A percentile compares a stretch with the other conserved stretches of the same genome.
Evolutionary conservation across 2,113 vertebrate species (phyloP).

Genomic region (Athene noctua): DNA sequence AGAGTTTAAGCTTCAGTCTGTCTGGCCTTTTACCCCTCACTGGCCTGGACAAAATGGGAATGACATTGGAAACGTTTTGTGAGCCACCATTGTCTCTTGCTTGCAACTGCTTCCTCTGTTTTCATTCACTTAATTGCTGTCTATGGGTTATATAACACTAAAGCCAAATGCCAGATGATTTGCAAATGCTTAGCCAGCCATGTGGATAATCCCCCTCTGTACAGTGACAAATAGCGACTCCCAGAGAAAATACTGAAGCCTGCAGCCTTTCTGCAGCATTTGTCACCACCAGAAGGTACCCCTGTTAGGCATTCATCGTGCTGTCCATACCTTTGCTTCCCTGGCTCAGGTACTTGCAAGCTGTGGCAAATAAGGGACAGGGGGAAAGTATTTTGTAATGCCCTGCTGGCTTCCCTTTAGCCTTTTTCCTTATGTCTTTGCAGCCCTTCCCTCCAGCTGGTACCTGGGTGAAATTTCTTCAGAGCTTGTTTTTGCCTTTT

Average conservation of each 20-base stretch:
- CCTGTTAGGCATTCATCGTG: not conserved
- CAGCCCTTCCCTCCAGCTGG: not conserved
- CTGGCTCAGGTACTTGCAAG: not conserved
- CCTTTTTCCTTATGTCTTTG: not conserved
- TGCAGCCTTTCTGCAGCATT: not conserved
- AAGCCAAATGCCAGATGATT: slow-evolving; percentile 26
- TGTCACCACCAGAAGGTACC: not conserved
- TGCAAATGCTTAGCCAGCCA: slow-evolving; percentile 6
- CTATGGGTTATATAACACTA: not conserved
- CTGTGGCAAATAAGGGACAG: not conserved
- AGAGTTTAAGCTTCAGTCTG: not conserved
- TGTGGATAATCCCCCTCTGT: not conserved
- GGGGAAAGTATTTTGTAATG: not conserved
- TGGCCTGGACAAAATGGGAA: not conserved
- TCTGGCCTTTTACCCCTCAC: not conserved
- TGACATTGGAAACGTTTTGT: not conserved
- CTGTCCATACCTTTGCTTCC: not conserved
- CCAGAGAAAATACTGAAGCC: not conserved
- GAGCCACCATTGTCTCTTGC: not conserved
- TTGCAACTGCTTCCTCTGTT: slow-evolving; percentile 18
- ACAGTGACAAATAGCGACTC: slow-evolving; percentile 2
- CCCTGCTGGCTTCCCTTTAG: not conserved
- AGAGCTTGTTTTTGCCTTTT: not conserved
- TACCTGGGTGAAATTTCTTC: not conserved
- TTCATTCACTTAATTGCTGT: slow-evolving; percentile 21